A percentile compares a stretch with the other conserved stretches of the same genome.
These are phyloP conservation scores for Ridgeia piscesae DNA, from an alignment of 1,140 invertebrate species.

Conservation along the genomic window DNA sequence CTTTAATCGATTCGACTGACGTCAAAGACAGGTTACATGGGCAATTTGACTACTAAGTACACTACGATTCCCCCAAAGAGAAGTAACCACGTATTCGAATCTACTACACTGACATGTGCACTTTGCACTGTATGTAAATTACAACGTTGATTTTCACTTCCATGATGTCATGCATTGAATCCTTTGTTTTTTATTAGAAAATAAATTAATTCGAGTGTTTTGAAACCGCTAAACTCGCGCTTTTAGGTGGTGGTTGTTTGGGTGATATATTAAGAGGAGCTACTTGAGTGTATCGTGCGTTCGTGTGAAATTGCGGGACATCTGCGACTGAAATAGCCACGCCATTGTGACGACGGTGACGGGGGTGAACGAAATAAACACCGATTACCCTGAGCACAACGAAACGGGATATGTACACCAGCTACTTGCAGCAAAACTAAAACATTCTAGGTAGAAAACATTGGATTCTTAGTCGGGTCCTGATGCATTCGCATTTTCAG, in stretches of 20 bases:
- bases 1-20: too few relatives aligned
- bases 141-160: not conserved
- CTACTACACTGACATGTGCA: too few relatives aligned
- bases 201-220: too few relatives aligned
- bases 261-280: not conserved
- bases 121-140: not conserved
- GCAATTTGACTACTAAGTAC: not conserved
- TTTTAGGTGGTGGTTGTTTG: not conserved
- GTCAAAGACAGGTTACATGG: not conserved
- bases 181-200: too few relatives aligned
- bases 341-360: too few relatives aligned
- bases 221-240: not conserved
- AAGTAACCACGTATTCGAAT: not conserved
- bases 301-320: too few relatives aligned
- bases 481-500: not conserved
- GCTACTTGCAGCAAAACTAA: not conserved
- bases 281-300: too few relatives aligned
- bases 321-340: too few relatives aligned
- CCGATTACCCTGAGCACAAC: too few relatives aligned
- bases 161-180: too few relatives aligned
- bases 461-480: not conserved
- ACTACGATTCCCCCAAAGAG: not conserved
- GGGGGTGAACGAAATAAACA: too few relatives aligned
- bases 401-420: not conserved
- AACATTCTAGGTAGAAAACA: not conserved